phyloP scores from a whole-genome alignment of 2,113 vertebrate genomes.

The Odocoileus hemionus region DNA sequence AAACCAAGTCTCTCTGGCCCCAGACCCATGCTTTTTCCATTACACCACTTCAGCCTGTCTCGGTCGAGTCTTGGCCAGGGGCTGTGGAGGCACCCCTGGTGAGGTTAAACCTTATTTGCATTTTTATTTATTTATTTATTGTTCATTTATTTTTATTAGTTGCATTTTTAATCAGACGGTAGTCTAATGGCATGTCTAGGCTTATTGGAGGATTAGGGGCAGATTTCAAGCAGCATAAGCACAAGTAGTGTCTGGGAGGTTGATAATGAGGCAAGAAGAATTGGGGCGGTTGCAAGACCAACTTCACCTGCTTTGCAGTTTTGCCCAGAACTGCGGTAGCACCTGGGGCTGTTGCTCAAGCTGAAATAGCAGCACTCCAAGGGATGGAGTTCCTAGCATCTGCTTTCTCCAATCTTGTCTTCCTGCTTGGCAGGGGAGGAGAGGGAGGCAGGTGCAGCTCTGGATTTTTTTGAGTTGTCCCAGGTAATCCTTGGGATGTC shows the following conservation, averaged over 20 bases:
- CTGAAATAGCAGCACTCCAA: background rate
- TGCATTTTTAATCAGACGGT: conserved; percentile 13
- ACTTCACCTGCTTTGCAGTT: background rate
- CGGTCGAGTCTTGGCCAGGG: background rate
- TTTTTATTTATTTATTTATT: background rate
- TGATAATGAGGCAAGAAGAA: background rate
- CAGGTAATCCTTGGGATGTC: background rate
- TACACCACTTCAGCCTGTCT: background rate
- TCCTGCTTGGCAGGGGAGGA: background rate
- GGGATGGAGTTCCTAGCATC: no score
- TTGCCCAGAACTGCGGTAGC: background rate
- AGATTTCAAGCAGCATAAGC: background rate
- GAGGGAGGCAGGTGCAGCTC: background rate
- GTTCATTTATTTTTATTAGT: background rate
- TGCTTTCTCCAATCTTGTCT: background rate
- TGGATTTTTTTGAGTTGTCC: background rate
- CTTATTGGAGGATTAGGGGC: background rate
- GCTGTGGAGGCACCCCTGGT: background rate
- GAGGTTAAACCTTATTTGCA: background rate
- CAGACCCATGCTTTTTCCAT: background rate
- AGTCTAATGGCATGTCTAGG: background rate
- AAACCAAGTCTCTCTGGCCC: background rate
- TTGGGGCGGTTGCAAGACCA: background rate
- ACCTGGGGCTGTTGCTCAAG: background rate
- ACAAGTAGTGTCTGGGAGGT: background rate